A percentile compares a stretch with the other conserved stretches of the same genome.
Conservation (phyloP, 1,140 invertebrate genomes). For the Ericerus pela region DNA sequence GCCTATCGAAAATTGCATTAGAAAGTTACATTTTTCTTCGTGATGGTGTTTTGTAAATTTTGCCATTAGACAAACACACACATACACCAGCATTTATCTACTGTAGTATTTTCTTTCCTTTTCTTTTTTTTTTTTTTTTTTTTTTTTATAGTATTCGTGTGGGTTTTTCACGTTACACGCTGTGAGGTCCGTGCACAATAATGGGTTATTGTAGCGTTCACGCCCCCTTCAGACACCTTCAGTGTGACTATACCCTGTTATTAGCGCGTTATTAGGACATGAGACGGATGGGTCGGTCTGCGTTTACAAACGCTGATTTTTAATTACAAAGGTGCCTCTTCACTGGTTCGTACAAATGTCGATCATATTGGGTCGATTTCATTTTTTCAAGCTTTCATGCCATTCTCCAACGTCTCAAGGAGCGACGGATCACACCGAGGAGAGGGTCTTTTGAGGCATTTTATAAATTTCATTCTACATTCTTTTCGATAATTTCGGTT, state of each 20-base stretch:
- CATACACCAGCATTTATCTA: neutral
- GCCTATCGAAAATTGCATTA: neutral
- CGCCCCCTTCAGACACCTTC: conserved; percentile 7
- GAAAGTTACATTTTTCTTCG: neutral
- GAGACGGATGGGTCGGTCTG: neutral
- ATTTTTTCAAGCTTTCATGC: no score
- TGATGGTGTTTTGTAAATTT: neutral
- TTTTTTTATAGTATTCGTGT: neutral
- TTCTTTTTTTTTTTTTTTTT: neutral
- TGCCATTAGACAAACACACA: neutral
- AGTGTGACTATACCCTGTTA: conserved; percentile 7
- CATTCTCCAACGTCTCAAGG: no score
- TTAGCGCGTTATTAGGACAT: conserved; percentile 6
- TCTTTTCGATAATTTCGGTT: no score
- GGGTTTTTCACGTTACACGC: neutral
- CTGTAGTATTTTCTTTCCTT: neutral
- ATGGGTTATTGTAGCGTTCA: conserved; percentile 5
- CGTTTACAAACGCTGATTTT: neutral
- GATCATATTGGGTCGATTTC: no score
- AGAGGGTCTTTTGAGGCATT: no score
- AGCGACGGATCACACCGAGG: no score
- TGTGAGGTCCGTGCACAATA: conserved; percentile 10
- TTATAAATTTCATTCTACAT: no score
- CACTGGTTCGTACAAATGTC: neutral
- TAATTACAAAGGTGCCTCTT: conserved; percentile 1